A percentile compares a stretch with the other conserved stretches of the same genome.
Conservation (phyloP, 2,797 vertebrate species). For the Hozukius guyotensis region DNA sequence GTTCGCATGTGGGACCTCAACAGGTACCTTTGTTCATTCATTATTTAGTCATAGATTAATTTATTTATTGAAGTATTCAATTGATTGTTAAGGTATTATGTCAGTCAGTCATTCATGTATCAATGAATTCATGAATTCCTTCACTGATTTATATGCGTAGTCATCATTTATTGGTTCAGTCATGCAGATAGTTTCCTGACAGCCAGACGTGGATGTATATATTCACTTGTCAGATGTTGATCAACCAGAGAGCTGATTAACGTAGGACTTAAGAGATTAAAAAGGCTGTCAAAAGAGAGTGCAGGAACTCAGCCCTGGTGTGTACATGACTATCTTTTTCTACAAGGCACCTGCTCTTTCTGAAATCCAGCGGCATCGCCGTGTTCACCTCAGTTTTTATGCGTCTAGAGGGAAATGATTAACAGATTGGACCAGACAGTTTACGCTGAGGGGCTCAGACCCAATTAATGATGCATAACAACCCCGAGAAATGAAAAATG, state of each 20-base stretch:
- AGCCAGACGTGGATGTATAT: background rate
- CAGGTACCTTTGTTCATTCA: constrained; percentile 80
- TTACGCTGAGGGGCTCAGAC: constrained; percentile 51
- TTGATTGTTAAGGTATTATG: background rate
- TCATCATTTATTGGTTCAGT: background rate
- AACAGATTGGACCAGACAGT: constrained; percentile 60
- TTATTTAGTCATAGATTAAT: background rate
- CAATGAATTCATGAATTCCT: background rate
- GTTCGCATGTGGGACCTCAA: constrained; percentile 97
- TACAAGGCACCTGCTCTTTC: background rate
- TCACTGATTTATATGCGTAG: background rate
- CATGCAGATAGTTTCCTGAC: background rate
- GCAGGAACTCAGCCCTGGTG: background rate
- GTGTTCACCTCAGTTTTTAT: constrained; percentile 20
- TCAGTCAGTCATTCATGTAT: background rate
- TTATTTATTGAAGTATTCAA: background rate
- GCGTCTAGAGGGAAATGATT: constrained; percentile 43
- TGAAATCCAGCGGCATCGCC: background rate
- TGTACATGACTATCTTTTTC: constrained; percentile 11
- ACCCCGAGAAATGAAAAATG: constrained; percentile 54
- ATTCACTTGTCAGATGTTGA: background rate
- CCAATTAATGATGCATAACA: constrained; percentile 62
- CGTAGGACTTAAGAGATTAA: constrained; percentile 3
- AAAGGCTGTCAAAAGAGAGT: background rate
- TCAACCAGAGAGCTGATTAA: constrained; percentile 16